A percentile compares a stretch with the other conserved stretches of the same genome.
Conservation (phyloP, 2,797 vertebrate genomes). For the Poeciliopsis paucimaculata region DNA sequence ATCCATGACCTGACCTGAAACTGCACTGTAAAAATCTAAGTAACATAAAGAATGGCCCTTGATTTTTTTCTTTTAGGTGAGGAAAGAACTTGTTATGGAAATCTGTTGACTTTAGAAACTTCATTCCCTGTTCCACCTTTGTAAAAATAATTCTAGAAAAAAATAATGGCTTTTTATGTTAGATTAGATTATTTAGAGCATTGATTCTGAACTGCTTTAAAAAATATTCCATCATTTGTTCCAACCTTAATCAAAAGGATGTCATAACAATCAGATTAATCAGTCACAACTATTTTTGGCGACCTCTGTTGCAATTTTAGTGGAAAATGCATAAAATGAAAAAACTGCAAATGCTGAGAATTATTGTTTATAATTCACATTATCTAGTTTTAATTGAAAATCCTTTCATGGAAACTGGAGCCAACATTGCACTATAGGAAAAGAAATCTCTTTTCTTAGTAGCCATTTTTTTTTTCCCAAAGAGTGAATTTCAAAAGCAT, state of each 20-base stretch:
- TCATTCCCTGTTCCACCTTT: background rate
- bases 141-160: background rate
- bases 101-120: background rate
- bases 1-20: conserved; percentile 18
- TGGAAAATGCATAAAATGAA: background rate
- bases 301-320: background rate
- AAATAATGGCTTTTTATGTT: background rate
- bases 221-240: background rate
- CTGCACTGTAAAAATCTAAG: background rate
- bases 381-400: background rate
- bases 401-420: background rate
- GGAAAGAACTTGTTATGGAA: background rate
- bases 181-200: background rate
- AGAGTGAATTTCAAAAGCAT: background rate
- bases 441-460: background rate
- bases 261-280: background rate
- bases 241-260: background rate
- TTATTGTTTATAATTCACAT: background rate
- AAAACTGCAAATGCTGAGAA: background rate
- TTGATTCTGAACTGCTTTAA: background rate
- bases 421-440: background rate
- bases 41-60: background rate
- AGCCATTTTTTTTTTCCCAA: background rate
- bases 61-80: background rate
- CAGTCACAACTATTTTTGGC: background rate